Evolutionary conservation across 1,140 invertebrate genomes (phyloP), one percentile per base, ranked within the genome.

Genomic region (Drosophila orosa): DNA sequence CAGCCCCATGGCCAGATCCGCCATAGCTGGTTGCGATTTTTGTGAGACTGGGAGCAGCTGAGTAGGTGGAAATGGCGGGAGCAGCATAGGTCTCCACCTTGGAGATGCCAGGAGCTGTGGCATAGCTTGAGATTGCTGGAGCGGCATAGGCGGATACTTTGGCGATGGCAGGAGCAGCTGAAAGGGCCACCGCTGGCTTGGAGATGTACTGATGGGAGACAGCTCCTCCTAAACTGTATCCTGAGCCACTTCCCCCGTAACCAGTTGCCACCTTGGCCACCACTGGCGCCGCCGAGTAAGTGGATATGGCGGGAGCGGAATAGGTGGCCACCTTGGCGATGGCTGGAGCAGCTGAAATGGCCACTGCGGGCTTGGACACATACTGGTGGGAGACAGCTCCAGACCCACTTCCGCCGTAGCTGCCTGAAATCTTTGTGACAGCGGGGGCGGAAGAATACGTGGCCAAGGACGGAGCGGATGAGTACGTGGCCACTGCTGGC

Each of bases 151-250:
- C 56, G 7, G 72, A 65, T 8, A 85, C 55, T 27, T 90, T 89
- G 6, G 82, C 58, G 1, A 91, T 56, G 0, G 78, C 74, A 25
- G 86, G 87, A 48, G 58, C 71, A 1, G 81, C 31, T 5, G 77
- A 52, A 2, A 48, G 59, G 1, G 69, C 52, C 29, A 83, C 66
- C 4, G 78, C 55, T 10, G 78, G 81, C 39, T 79, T 80, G 9
- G 74, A 84, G 0, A 79, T 73, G 31, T 83, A 82, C 33, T 80
- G 81, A 62, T 90, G 80, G 9, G 72, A 82, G 19, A 83, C 39
- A 6, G 74, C 76, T 12, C 86, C 73, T 8, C 81, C 83, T 0
- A 52, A 71, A 9, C 52, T 78, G 31, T 33, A 74, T 29, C 24
- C 45, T 7, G 42, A 68, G 0, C 54, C 78, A 25, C 31, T 76